phyloP scores from a whole-genome alignment of 2,113 vertebrate genomes.

The Nymphicus hollandicus region DNA sequence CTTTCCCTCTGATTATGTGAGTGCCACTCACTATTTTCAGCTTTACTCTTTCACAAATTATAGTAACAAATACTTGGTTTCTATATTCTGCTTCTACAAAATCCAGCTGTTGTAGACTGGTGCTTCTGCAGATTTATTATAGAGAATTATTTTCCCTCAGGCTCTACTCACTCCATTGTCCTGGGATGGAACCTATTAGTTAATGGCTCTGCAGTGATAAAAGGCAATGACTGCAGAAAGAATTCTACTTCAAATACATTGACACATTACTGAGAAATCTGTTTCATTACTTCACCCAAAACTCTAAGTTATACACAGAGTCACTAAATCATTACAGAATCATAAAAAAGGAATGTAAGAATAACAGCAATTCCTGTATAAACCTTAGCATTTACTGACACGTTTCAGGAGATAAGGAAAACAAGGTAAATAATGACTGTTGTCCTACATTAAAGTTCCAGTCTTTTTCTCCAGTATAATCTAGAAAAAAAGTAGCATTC shows the following conservation, averaged over 20 bases:
- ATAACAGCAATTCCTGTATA: background rate
- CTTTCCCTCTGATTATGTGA: background rate
- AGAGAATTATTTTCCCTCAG: background rate
- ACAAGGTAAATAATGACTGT: background rate
- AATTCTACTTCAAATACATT: background rate
- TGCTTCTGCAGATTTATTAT: background rate
- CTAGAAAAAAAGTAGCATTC: background rate
- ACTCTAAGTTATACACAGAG: background rate
- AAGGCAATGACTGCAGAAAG: background rate
- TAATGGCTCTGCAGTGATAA: constrained; percentile 1
- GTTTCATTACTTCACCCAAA: constrained; percentile 13
- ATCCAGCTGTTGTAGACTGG: background rate
- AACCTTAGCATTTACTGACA: background rate
- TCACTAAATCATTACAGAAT: background rate
- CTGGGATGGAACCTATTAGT: background rate
- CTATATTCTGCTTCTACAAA: background rate
- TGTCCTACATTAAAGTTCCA: background rate
- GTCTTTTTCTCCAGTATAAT: background rate
- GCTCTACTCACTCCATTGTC: background rate
- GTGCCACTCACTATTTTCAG: background rate
- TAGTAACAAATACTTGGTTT: background rate
- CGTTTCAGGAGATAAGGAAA: background rate
- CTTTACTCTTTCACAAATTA: background rate
- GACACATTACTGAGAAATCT: background rate
- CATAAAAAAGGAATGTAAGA: background rate